A percentile compares a stretch with the other conserved stretches of the same genome.
phyloP scores from a whole-genome alignment of 2,888 invertebrate species.

The Ochlodes sylvanus region DNA sequence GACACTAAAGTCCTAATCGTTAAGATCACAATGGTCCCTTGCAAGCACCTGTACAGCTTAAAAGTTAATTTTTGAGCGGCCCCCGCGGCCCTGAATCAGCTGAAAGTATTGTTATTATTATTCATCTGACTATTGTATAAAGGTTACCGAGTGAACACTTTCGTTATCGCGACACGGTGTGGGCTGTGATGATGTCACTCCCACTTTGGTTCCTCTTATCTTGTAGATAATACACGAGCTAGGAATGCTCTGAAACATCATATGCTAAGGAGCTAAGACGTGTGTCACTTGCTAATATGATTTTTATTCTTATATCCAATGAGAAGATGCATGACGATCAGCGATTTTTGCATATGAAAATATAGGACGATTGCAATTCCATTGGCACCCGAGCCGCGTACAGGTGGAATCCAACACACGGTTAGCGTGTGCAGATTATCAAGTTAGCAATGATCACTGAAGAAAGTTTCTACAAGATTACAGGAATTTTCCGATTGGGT shows the following conservation, averaged over 20 bases:
- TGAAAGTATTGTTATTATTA: constrained; percentile 17
- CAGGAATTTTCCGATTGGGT: constrained; percentile 83
- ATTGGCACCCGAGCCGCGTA: neutral
- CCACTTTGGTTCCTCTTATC: constrained; percentile 73
- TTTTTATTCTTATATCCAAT: constrained; percentile 36
- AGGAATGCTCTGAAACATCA: constrained; percentile 62
- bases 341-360: constrained; percentile 5
- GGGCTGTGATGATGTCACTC: constrained; percentile 76
- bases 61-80: neutral
- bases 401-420: constrained; percentile 43
- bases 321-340: neutral
- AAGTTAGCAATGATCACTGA: constrained; percentile 62
- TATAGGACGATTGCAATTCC: constrained; percentile 1
- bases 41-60: neutral
- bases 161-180: constrained; percentile 74
- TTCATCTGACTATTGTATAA: constrained; percentile 54
- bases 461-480: constrained; percentile 76
- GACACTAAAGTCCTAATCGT: neutral
- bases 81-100: neutral
- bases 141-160: constrained; percentile 74
- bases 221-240: constrained; percentile 69
- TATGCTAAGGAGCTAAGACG: constrained; percentile 37
- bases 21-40: too few species aligned
- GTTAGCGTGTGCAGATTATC: constrained; percentile 62
- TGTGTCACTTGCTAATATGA: constrained; percentile 41